Base-by-base conservation (phyloP, 2,797 vertebrate species). In the Gymnoscopelus microlampas region DNA sequence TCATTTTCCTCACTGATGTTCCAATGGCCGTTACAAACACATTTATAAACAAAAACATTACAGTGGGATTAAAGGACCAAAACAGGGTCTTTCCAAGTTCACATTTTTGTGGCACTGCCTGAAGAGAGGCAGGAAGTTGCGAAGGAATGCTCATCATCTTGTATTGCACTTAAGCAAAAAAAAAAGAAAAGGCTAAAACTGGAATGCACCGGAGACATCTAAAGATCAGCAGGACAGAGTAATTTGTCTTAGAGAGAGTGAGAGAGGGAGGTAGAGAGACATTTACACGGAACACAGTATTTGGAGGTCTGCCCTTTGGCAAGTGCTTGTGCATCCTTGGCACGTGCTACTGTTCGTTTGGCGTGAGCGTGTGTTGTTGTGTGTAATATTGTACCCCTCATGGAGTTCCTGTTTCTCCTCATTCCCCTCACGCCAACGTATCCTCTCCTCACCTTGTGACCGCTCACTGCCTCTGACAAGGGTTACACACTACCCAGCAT, bases 371-470 rank as follows among this genome's bases (percentile, higher is more conserved):
- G 9, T 56, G 15, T 68, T 63, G 55, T 67, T 76, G 58, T 71
- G 71, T 78, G 68, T 70, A 80, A 80, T 64, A 54, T 75, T 65
- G 67, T 76, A 57, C 44, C 23, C 53, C 72, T 14, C 14, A 49
- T 14, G 57, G 50, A 23, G 62, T 70, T 85, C 75, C 78, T 73
- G 66, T 71, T 87, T 85, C 66, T 64, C 81, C 66, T 84, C 66
- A 47, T 60, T 82, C 73, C 68, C 74, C 76, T 77, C 75, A 79
- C 80, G 75, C 84, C 70, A 76, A 69, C 73, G 80, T 87, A 85
- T 78, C 68, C 60, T 84, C 71, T 64, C 26, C 14, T 83, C 77
- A 62, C 65, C 68, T 75, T 66, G 76, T 87, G 76, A 83, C 81
- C 78, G 39, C 84, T 68, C 47, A 53, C 44, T 71, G 39, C 72